Percentiles rank a stretch among this genome's conserved stretches.
These are phyloP conservation scores for Ichneumoninae sp. DNA, from an alignment of 2,888 invertebrate species.

Conservation along the genomic window DNA sequence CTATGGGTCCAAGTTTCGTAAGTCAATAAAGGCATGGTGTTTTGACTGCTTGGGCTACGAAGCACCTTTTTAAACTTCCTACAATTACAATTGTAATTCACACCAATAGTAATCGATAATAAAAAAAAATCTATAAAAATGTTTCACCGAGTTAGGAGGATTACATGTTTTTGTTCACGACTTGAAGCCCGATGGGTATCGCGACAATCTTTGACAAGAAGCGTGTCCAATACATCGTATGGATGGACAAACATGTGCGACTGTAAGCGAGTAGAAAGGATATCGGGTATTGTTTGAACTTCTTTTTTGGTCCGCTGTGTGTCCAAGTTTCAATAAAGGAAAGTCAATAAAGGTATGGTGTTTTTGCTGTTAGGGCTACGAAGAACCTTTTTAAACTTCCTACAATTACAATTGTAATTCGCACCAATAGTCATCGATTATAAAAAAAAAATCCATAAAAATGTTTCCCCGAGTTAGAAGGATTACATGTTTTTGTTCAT, in stretches of 20 bases:
- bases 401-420: no score
- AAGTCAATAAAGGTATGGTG: no score
- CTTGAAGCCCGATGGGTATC: conserved; percentile 45
- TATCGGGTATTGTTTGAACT: neutral
- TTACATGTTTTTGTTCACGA: conserved; percentile 21
- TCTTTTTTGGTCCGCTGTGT: neutral
- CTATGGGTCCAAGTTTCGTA: no score
- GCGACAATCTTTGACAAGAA: conserved; percentile 24
- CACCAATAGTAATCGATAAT: neutral
- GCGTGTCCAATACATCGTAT: neutral
- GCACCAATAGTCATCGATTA: neutral
- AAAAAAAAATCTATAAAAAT: neutral
- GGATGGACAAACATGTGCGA: neutral
- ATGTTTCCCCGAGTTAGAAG: no score
- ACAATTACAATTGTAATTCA: no score
- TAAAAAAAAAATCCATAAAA: neutral
- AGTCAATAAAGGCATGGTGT: no score
- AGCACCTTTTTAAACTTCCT: no score
- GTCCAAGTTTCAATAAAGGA: no score
- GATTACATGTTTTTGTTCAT: conserved; percentile 17
- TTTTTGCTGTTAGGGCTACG: no score
- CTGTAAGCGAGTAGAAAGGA: neutral
- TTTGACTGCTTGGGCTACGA: no score
- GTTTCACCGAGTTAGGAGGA: no score
- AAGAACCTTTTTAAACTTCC: no score